Evolutionary conservation across 2,797 vertebrate genomes (phyloP).

Genomic region (Ceyx erithaca): DNA sequence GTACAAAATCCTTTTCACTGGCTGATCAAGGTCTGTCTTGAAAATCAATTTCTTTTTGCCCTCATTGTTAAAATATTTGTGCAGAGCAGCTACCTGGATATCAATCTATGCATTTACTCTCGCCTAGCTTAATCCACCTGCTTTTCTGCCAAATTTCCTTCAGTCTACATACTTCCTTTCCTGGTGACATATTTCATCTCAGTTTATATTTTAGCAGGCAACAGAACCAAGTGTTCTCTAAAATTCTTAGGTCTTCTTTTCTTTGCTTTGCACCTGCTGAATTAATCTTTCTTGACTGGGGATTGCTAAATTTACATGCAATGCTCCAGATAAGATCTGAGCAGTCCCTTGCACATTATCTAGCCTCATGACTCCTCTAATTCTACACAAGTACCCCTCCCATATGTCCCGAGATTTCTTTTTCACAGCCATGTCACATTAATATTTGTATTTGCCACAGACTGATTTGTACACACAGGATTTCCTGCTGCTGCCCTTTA

Average conservation of each 20-base stretch:
- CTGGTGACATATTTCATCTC: neutral
- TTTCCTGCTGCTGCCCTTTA: neutral
- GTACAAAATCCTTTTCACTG: neutral
- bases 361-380: neutral
- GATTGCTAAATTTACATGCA: neutral
- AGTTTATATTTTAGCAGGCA: neutral
- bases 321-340: neutral
- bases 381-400: neutral
- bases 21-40: neutral
- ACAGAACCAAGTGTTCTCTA: neutral
- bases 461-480: neutral
- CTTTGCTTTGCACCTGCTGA: neutral
- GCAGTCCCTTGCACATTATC: neutral
- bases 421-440: neutral
- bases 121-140: neutral
- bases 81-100: neutral
- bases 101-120: neutral
- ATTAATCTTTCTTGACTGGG: neutral
- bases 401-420: neutral
- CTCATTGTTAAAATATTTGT: constrained; percentile 5
- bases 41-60: neutral
- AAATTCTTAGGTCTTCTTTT: neutral
- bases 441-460: neutral
- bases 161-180: neutral
- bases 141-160: constrained; percentile 26